A percentile compares a stretch with the other conserved stretches of the same genome.
These are phyloP conservation scores for Sussaba pulchella DNA, from an alignment of 2,888 invertebrate genomes.

Conservation along the genomic window DNA sequence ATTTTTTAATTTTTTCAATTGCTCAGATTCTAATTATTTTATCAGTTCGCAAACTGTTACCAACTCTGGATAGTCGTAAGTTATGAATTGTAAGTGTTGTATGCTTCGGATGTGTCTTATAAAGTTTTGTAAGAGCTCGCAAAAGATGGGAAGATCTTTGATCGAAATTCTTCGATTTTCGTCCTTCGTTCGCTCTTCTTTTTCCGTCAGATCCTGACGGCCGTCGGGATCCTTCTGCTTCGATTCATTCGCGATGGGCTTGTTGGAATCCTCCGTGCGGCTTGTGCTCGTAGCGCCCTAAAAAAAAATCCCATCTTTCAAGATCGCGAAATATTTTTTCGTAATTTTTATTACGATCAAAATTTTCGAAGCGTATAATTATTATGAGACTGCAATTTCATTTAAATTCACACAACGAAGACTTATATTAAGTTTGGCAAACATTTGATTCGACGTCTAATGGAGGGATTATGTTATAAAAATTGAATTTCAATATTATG, in stretches of 20 bases:
- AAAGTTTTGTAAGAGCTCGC: constrained; percentile 75
- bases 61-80: constrained; percentile 75
- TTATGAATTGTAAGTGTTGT: constrained; percentile 70
- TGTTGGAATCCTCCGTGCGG: constrained; percentile 10
- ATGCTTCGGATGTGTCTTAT: constrained; percentile 72
- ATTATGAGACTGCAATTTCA: no score
- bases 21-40: no score
- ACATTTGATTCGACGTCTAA: no score
- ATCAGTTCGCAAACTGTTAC: constrained; percentile 12
- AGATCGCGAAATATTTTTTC: constrained; percentile 4
- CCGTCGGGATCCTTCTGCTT: background rate
- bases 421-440: no score
- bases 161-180: constrained; percentile 63
- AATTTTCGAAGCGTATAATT: no score
- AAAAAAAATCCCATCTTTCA: constrained; percentile 17
- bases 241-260: background rate
- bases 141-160: constrained; percentile 70
- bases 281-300: constrained; percentile 28
- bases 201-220: constrained; percentile 3
- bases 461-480: no score
- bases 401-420: no score
- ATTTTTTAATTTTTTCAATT: no score
- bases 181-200: background rate
- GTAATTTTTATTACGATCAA: no score
- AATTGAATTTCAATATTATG: no score